Conservation (phyloP, 2,888 invertebrate genomes). For the Osmoderma eremita region DNA sequence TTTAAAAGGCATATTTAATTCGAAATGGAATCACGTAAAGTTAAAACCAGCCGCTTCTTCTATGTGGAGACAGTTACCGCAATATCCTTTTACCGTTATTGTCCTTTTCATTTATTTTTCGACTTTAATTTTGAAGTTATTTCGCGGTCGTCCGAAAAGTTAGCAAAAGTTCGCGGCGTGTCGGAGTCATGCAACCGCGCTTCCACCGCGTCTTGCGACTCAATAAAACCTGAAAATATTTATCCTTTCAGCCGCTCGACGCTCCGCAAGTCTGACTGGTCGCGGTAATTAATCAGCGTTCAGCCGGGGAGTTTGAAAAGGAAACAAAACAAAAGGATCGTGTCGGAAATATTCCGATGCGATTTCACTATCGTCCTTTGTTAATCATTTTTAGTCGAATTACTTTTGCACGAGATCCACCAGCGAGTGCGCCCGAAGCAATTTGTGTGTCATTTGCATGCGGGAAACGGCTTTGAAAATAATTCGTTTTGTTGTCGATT, state of each 20-base stretch:
- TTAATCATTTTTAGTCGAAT: slow-evolving; percentile 44
- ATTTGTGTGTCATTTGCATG: slow-evolving; percentile 36
- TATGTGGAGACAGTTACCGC: no score
- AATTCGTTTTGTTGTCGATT: slow-evolving; percentile 8
- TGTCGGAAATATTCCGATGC: slow-evolving; percentile 47
- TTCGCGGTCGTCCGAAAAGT: slow-evolving; percentile 19
- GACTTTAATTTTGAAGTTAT: slow-evolving; percentile 29
- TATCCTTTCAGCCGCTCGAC: slow-evolving; percentile 46
- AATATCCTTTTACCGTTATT: not conserved
- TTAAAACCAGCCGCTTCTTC: not conserved
- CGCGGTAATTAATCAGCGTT: slow-evolving; percentile 50
- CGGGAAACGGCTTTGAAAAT: slow-evolving; percentile 12
- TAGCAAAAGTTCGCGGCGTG: slow-evolving; percentile 25
- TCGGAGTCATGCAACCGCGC: slow-evolving; percentile 26
- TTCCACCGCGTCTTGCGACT: slow-evolving; percentile 31
- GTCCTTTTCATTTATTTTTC: slow-evolving; percentile 7
- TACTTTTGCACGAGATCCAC: slow-evolving; percentile 33
- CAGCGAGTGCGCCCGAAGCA: not conserved
- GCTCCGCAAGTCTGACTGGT: slow-evolving; percentile 43
- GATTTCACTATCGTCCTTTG: slow-evolving; percentile 48
- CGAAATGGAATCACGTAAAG: not conserved
- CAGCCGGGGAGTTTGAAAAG: slow-evolving; percentile 47
- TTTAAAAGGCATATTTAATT: no score
- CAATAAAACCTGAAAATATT: slow-evolving; percentile 41
- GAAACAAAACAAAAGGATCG: slow-evolving; percentile 47